These are phyloP conservation scores for Nowickia ferox DNA, from an alignment of 2,888 invertebrate species.

Conservation along the genomic window DNA sequence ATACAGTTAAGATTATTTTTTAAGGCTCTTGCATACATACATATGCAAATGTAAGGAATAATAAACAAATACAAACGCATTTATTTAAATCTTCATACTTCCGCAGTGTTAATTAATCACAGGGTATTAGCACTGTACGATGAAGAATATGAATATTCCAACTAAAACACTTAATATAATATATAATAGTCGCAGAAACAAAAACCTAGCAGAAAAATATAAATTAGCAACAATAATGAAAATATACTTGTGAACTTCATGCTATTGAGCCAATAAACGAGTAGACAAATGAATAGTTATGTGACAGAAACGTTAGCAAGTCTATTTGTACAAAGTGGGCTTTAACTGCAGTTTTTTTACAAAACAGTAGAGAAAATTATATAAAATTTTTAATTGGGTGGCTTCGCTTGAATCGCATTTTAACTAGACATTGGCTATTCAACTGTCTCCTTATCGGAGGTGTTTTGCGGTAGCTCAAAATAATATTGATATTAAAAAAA, in stretches of 20 bases:
- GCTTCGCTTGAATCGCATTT: no score
- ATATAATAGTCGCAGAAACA: not conserved
- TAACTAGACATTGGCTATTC: no score
- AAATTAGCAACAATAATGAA: conserved; percentile 17
- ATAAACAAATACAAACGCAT: conserved; percentile 19
- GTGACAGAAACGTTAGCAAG: not conserved
- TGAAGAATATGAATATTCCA: not conserved
- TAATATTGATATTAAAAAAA: no score
- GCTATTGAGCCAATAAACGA: not conserved
- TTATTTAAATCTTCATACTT: conserved; percentile 55
- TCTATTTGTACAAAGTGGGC: no score
- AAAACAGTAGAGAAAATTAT: no score
- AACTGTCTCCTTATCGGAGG: no score
- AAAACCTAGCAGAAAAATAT: conserved; percentile 14
- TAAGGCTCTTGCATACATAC: no score
- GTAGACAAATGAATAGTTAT: not conserved
- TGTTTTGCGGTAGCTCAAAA: no score
- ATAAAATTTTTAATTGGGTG: no score
- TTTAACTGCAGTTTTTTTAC: no score
- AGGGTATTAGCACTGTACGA: conserved; percentile 67
- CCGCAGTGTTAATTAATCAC: conserved; percentile 72
- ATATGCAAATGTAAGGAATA: no score
- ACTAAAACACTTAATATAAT: conserved; percentile 2
- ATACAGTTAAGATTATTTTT: no score
- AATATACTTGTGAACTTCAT: conserved; percentile 13